A percentile compares a stretch with the other conserved stretches of the same genome.
Conservation (phyloP, 2,888 invertebrate species). For the Tetrapedia diversipes region DNA sequence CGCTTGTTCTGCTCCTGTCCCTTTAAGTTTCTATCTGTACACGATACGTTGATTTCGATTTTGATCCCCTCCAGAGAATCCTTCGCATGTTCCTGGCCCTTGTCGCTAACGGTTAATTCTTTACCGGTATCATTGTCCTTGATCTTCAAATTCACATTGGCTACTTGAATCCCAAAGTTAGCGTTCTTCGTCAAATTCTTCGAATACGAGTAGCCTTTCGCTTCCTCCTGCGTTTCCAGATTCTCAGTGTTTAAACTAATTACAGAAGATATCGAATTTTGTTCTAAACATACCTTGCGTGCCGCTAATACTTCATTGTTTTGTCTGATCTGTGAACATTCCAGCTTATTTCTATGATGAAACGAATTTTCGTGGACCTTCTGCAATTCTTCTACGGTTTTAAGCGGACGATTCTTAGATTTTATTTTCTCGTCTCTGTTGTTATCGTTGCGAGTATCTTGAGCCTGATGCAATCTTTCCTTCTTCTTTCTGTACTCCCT, state of each 20-base stretch:
- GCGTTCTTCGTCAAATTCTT: slow-evolving; percentile 57
- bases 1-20: slow-evolving; percentile 41
- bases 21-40: slow-evolving; percentile 71
- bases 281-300: slow-evolving; percentile 13
- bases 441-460: background rate
- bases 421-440: background rate
- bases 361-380: slow-evolving; percentile 1
- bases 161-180: slow-evolving; percentile 76
- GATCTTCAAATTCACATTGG: slow-evolving; percentile 76
- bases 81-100: slow-evolving; percentile 49
- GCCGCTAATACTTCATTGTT: background rate
- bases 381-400: background rate
- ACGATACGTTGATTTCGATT: slow-evolving; percentile 80
- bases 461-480: slow-evolving; percentile 31
- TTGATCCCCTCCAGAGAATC: slow-evolving; percentile 75
- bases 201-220: slow-evolving; percentile 39
- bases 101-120: slow-evolving; percentile 55
- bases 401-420: background rate
- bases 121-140: slow-evolving; percentile 68
- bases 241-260: background rate
- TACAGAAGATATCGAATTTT: slow-evolving; percentile 8
- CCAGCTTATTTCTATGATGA: slow-evolving; percentile 3
- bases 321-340: slow-evolving; percentile 3
- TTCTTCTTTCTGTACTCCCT: slow-evolving; percentile 70
- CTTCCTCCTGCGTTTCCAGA: slow-evolving; percentile 35